Evolutionary conservation across 2,113 vertebrate genomes (phyloP), one percentile per base, ranked within the genome.

Genomic region (Erythrolamprus reginae): DNA sequence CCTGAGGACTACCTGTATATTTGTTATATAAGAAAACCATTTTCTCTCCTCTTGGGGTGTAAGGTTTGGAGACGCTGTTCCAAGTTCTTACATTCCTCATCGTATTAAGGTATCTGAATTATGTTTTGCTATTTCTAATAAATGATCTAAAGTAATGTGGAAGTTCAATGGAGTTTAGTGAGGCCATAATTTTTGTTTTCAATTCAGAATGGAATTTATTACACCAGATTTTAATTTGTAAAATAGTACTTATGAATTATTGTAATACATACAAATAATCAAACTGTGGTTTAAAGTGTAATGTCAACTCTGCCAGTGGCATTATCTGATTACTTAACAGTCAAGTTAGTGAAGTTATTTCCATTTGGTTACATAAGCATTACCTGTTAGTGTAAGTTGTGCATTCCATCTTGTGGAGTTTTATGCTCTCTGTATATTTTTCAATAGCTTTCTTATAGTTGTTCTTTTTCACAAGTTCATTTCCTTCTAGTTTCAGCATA

Each of bases 301-400:
- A 70, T 38, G 61, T 70, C 61, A 70, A 2, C 61, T 70, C 61
- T 2, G 17, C 6, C 7, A 77, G 33, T 77, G 17, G 33, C 70
- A 42, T 38, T 5, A 55, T 56, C 33, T 86, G 6, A 45, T 23
- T 53, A 23, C 1, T 84, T 24, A 61, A 45, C 45, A 7, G 24
- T 53, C 45, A 19, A 50, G 33, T 3, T n/a, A 52, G 9, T n/a
- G 89, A 84, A 53, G 0, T 0, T 84, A 28, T 8, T 28, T 48
- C 86, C 48, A 92, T 88, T 90, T 50, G 82, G 58, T 65, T n/a
- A 0, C 5, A 52, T 10, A n/a, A 52, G 55, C 42, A 55, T 91
- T 96, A 99, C 99, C 99, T 97, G 97, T 99, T 99, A 95, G 98
- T 99, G 94, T 97, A 99, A 3, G 98, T 98, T 0, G 98, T 95